These are phyloP conservation scores for Urosaurus nigricauda DNA, from an alignment of 2,797 vertebrate genomes.

Conservation along the genomic window DNA sequence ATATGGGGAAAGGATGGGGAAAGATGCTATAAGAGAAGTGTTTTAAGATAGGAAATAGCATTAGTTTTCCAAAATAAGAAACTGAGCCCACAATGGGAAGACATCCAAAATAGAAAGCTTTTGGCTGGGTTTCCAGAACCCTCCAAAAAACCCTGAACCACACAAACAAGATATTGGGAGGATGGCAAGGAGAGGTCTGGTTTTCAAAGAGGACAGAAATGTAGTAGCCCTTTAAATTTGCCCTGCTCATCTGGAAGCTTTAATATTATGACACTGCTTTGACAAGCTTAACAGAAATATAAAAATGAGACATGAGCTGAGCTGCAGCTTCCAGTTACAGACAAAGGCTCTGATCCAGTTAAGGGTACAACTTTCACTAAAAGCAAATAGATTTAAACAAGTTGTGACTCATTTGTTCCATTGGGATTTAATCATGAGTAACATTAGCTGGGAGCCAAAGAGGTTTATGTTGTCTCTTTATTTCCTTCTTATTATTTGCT, in stretches of 20 bases:
- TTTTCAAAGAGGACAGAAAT: not conserved
- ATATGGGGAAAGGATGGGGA: not conserved
- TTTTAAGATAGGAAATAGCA: not conserved
- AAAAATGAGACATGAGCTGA: not conserved
- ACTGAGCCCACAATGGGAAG: not conserved
- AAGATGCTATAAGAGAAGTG: not conserved
- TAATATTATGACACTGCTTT: not conserved
- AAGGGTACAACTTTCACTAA: not conserved
- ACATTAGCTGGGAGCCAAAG: not conserved
- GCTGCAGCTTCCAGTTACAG: not conserved
- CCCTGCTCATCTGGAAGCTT: not conserved
- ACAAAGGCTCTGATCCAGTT: not conserved
- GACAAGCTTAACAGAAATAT: not conserved
- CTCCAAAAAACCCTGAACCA: not conserved
- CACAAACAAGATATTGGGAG: not conserved
- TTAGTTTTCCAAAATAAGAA: not conserved
- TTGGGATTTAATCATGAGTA: not conserved
- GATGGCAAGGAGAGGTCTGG: rapidly evolving
- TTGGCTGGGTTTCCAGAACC: not conserved
- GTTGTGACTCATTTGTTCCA: not conserved
- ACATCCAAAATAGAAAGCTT: too few relatives aligned
- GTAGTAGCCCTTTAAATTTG: not conserved
- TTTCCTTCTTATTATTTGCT: not conserved
- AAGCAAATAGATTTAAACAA: constrained; percentile 4
- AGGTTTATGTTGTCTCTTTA: not conserved